phyloP scores from a whole-genome alignment of 2,797 vertebrate genomes.

The Gymnothorax reevesii region DNA sequence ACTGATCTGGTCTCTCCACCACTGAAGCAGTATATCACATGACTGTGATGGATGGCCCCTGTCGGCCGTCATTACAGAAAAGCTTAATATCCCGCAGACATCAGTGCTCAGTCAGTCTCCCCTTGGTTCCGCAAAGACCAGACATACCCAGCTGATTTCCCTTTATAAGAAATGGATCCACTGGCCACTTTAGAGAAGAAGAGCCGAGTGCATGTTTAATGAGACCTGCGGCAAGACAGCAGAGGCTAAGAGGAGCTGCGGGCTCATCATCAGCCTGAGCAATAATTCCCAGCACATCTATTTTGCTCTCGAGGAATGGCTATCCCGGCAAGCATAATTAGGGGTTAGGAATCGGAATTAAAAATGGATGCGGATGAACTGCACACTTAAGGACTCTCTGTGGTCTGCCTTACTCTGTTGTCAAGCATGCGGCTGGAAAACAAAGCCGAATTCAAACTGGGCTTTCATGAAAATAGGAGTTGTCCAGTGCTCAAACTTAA shows the following conservation, averaged over 20 bases:
- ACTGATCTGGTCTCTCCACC: slow-evolving; percentile 51
- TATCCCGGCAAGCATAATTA: neutral
- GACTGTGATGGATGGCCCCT: slow-evolving; percentile 70
- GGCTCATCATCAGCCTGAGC: neutral
- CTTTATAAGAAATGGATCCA: slow-evolving; percentile 57
- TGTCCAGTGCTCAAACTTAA: slow-evolving; percentile 43
- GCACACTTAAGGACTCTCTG: neutral
- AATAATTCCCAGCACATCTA: slow-evolving; percentile 14
- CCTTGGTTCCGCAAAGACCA: slow-evolving; percentile 24
- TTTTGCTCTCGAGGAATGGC: neutral
- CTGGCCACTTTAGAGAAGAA: slow-evolving; percentile 52
- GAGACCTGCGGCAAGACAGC: slow-evolving; percentile 23
- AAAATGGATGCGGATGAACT: neutral
- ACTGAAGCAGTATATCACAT: slow-evolving; percentile 62
- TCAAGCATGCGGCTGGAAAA: neutral
- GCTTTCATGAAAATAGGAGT: no score
- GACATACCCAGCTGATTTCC: slow-evolving; percentile 48
- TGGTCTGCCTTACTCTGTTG: neutral
- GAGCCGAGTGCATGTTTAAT: slow-evolving; percentile 52
- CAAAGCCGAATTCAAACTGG: neutral
- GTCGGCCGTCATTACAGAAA: slow-evolving; percentile 71
- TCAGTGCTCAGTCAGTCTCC: slow-evolving; percentile 56
- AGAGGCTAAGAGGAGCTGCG: neutral
- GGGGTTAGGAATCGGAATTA: neutral
- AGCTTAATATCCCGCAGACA: slow-evolving; percentile 67